Evolutionary conservation across 2,113 vertebrate genomes (phyloP), one percentile per base, ranked within the genome.

Genomic region (Pungitius pungitius): DNA sequence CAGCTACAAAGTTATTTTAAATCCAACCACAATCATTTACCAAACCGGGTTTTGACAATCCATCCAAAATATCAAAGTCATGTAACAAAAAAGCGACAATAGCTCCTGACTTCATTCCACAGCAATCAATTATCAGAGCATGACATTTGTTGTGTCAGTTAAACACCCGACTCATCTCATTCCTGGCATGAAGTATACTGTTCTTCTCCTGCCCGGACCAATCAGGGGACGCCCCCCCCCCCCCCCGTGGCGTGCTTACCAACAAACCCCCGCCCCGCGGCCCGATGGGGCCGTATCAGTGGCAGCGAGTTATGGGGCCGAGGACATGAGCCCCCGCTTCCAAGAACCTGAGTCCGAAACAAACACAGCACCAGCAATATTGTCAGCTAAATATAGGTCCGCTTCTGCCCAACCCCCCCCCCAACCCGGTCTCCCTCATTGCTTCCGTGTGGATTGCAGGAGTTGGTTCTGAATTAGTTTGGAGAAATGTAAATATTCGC

Each of bases 381-480:
- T 96, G 95, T 96, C 93, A 92, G 93, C 95, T 96, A 96, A 96
- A 96, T 95, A 95, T 96, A 96, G 93, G 89, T 56, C 74, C 81
- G 79, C 57, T 68, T 68, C 70, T 55, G 51, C 66, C 67, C 47
- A 72, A 45, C 52, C 57, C 58, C 42, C 7, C 7, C 64, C 66
- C 84, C 56, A 65, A 20, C 65, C 10, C 61, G 9, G 3, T 6
- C 74, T 47, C 51, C 60, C 63, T 77, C 73, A 51, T 75, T 33
- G 15, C 57, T 83, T 5, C 14, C 55, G 70, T 66, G 59, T 78
- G 54, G 43, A 63, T 64, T 58, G 52, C 56, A 51, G 30, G 6
- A 58, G 43, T 45, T 66, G 61, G 75, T 83, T 18, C 1, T 43
- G 69, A 75, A 81, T 83, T 72, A 77, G 73, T 61, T 24, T 51